Base-by-base conservation (phyloP, 1,140 invertebrate species). In the Aphis craccivora region DNA sequence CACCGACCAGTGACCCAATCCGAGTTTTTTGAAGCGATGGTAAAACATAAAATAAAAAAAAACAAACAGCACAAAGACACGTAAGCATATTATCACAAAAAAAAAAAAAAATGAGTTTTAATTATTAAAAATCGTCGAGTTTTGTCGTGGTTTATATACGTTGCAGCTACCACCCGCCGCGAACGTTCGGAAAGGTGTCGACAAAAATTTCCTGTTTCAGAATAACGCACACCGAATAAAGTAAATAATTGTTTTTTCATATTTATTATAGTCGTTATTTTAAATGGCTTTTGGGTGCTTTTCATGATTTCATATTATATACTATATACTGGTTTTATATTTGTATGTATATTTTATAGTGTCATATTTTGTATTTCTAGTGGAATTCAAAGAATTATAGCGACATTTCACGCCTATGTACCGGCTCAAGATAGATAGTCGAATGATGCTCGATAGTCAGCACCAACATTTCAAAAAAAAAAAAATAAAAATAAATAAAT, bases 181-280 rank as follows among this genome's bases (percentile, higher is more conserved):
- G 67, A 90, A 11, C 88, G 76, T 53, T 40, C 91, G 35, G 76
- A 84, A 40, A 92, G 91, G 91, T 92, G 91, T 92, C 91, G 91
- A 92, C 91, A 92, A 92, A 84, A 92, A 91, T 91, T 91, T 91
- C 60, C 60, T 76, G 90, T 92, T 92, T 84, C n/a, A 43, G 35
- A 76, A 83, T 30, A 76, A 35, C 60, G 9, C 67, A 81, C 23
- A 53, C 3, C 81, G 76, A 40, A 53, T 92, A 92, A 91, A 83
- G 91, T 92, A 92, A 51, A 84, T 84, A 53, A 92, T 92, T 60
- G 88, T 90, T 92, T 92, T 92, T 92, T 83, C 76, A 53, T 37
- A 92, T 92, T 92, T 92, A 92, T 92, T 92, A 83, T 25, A 22
- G 81, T 92, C 91, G 91, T 92, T 92, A 92, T 92, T 92, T 92